Evolutionary conservation across 2,888 invertebrate genomes (phyloP).

Genomic region (Amiota minor): DNA sequence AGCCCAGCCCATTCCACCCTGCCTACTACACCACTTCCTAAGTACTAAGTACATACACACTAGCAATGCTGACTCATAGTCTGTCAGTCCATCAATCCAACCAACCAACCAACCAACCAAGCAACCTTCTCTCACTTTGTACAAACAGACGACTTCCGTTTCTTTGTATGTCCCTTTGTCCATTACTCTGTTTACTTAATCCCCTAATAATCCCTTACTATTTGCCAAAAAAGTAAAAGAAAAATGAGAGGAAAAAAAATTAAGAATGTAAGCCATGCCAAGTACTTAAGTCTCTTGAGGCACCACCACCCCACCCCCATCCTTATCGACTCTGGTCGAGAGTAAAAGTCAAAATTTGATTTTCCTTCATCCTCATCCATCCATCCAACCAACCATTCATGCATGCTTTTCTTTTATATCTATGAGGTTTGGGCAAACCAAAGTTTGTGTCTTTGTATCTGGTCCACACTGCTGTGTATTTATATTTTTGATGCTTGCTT

Average conservation of each 20-base stretch:
- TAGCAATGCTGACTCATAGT: not conserved
- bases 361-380: slow-evolving; percentile 29
- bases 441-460: not conserved
- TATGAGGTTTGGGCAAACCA: not conserved
- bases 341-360: slow-evolving; percentile 47
- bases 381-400: not conserved
- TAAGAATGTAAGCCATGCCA: slow-evolving; percentile 29
- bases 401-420: not conserved
- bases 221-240: slow-evolving; percentile 20
- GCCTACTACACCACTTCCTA: slow-evolving; percentile 11
- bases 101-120: too few species aligned
- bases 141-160: not conserved
- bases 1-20: slow-evolving; percentile 5
- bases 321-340: slow-evolving; percentile 4
- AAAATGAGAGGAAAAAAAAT: not conserved
- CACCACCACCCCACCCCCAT: not conserved
- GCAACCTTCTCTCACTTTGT: too few species aligned
- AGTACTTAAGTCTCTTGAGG: slow-evolving; percentile 27
- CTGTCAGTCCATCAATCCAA: not conserved
- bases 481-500: slow-evolving; percentile 2
- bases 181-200: slow-evolving; percentile 21
- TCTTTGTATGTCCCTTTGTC: not conserved
- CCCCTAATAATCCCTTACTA: slow-evolving; percentile 29
- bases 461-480: not conserved
- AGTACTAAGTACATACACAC: not conserved